A percentile compares a stretch with the other conserved stretches of the same genome.
Conservation (phyloP, 2,797 vertebrate genomes). For the Fistularia tabacaria region DNA sequence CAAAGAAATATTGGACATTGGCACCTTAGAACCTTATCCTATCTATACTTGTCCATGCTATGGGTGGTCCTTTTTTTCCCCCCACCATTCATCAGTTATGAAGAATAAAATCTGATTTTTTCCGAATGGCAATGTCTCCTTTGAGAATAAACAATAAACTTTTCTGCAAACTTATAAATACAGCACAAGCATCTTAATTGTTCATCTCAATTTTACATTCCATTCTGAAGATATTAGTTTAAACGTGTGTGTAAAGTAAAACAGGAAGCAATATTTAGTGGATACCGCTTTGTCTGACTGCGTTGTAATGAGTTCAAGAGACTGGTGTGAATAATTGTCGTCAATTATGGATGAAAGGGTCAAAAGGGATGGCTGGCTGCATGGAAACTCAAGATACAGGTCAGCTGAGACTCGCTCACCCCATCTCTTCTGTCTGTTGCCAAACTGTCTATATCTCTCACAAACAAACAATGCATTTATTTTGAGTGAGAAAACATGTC, state of each 20-base stretch:
- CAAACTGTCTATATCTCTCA: constrained; percentile 17
- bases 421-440: constrained; percentile 13
- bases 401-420: constrained; percentile 7
- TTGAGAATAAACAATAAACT: too few relatives aligned
- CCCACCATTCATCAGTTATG: too few relatives aligned
- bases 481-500: constrained; percentile 36
- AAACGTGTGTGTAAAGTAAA: neutral
- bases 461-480: constrained; percentile 12
- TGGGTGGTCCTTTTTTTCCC: too few relatives aligned
- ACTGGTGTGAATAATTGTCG: constrained; percentile 67
- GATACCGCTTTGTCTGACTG: constrained; percentile 50
- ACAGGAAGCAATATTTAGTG: constrained; percentile 18
- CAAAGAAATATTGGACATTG: too few relatives aligned
- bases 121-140: too few relatives aligned
- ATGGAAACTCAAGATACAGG: constrained; percentile 61
- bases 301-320: constrained; percentile 65
- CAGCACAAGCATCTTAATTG: too few relatives aligned
- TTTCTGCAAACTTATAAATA: too few relatives aligned
- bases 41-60: too few relatives aligned
- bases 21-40: too few relatives aligned
- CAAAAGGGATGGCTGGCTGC: constrained; percentile 63
- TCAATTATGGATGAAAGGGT: constrained; percentile 78
- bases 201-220: too few relatives aligned
- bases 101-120: too few relatives aligned
- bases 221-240: constrained; percentile 2